Evolutionary conservation across 1,140 invertebrate genomes (phyloP).

Genomic region (Drosophila melanogaster): Release_6_plus_ISO1_MT NT_033777.3:5215001-5215500

Average conservation of each 20-base stretch:
- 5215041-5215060: background rate
- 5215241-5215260: too few species aligned
- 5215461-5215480: constrained; percentile 28
- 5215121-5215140: too few species aligned
- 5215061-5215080: background rate
- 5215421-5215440: constrained; percentile 29
- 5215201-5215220: too few species aligned
- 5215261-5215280: too few species aligned
- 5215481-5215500: constrained; percentile 45
- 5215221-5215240: too few species aligned
- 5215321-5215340: constrained; percentile 9
- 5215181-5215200: too few species aligned
- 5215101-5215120: too few species aligned
- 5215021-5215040: constrained; percentile 7
- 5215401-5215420: constrained; percentile 31
- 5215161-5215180: too few species aligned
- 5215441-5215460: constrained; percentile 34
- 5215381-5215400: constrained; percentile 75
- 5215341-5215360: constrained; percentile 48
- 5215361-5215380: constrained; percentile 19
- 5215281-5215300: background rate
- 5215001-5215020: background rate
- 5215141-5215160: too few species aligned
- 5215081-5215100: too few species aligned
- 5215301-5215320: background rate